Evolutionary conservation across 1,140 invertebrate genomes (phyloP).

Genomic region (Lucilia sericata): DNA sequence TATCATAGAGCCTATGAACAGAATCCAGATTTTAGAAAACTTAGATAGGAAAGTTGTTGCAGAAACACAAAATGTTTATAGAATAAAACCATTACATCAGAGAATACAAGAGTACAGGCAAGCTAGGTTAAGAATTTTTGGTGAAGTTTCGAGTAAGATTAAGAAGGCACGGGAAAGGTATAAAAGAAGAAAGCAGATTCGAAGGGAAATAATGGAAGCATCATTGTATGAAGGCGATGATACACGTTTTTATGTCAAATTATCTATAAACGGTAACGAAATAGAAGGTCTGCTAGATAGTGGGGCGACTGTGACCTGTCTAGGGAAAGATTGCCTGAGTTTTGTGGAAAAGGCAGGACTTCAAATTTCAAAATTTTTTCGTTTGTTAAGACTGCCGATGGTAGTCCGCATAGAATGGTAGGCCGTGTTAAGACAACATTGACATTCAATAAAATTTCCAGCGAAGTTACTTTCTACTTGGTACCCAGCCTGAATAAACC

Average conservation of each 20-base stretch:
- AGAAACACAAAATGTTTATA: not conserved
- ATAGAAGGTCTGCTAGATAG: too few relatives aligned
- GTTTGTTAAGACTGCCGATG: not conserved
- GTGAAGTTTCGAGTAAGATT: not conserved
- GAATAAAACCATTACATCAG: not conserved
- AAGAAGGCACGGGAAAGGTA: not conserved
- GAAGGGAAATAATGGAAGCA: not conserved
- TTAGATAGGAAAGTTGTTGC: not conserved
- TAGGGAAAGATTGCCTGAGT: not conserved
- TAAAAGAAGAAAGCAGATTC: not conserved
- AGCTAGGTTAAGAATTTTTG: not conserved
- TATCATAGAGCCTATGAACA: not conserved
- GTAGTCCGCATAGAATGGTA: too few relatives aligned
- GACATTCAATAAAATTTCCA: not conserved
- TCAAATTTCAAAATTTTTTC: not conserved
- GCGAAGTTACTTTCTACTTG: not conserved
- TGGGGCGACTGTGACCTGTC: not conserved
- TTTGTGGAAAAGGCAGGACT: not conserved
- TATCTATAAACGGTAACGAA: not conserved
- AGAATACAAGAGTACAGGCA: not conserved
- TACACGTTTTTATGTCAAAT: not conserved
- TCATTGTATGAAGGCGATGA: not conserved
- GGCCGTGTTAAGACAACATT: not conserved
- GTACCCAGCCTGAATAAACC: not conserved
- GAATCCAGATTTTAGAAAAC: not conserved